phyloP scores from a whole-genome alignment of 2,888 invertebrate species.

The Dryobota labecula region DNA sequence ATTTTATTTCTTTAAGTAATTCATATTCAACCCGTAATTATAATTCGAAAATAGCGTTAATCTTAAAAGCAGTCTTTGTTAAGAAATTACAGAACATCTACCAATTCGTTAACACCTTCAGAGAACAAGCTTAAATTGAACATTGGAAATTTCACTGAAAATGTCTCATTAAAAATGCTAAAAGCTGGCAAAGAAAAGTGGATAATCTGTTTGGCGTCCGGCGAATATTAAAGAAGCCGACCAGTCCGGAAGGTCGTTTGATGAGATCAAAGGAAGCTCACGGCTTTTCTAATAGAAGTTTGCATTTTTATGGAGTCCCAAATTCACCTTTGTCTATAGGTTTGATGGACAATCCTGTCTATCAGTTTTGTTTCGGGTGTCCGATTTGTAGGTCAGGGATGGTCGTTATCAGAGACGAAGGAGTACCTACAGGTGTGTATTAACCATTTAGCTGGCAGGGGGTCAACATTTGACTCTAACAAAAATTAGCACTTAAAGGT shows the following conservation, averaged over 20 bases:
- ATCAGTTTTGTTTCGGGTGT: conserved; percentile 18
- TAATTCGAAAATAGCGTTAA: conserved; percentile 25
- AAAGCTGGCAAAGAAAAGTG: conserved; percentile 84
- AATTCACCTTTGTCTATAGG: conserved; percentile 53
- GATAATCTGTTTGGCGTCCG: conserved; percentile 86
- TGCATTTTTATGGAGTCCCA: conserved; percentile 78
- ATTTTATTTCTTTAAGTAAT: not conserved
- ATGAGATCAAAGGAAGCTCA: conserved; percentile 85
- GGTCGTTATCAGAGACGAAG: not conserved
- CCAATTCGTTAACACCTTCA: conserved; percentile 68
- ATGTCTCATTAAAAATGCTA: conserved; percentile 86
- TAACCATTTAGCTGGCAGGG: no score
- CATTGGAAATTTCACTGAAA: conserved; percentile 78
- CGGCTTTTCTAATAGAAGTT: conserved; percentile 84
- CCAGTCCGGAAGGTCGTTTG: conserved; percentile 80
- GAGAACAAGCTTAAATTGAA: conserved; percentile 70
- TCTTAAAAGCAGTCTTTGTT: conserved; percentile 44
- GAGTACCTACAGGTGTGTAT: not conserved
- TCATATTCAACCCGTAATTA: not conserved
- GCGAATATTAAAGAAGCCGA: conserved; percentile 85
- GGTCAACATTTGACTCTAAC: no score
- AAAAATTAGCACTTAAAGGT: no score
- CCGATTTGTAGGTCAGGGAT: conserved; percentile 22
- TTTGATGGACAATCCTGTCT: conserved; percentile 39
- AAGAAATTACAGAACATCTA: conserved; percentile 55